A percentile compares a stretch with the other conserved stretches of the same genome.
Conservation (phyloP, 2,113 vertebrate species). For the Xenus cinereus region DNA sequence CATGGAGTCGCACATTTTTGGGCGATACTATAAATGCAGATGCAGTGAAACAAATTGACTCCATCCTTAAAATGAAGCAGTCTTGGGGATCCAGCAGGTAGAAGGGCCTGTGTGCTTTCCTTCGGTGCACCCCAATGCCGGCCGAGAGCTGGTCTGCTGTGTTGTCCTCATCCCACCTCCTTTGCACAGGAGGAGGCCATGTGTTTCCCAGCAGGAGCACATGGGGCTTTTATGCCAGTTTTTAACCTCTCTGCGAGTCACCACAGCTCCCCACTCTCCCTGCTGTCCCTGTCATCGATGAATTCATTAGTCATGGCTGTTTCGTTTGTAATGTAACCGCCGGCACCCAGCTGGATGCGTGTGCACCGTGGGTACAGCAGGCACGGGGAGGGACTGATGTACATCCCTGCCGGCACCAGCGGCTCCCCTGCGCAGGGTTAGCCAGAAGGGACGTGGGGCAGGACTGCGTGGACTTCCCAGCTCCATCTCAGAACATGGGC, state of each 20-base stretch:
- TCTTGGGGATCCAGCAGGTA: not conserved
- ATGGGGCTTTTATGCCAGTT: not conserved
- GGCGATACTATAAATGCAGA: not conserved
- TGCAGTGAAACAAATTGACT: not conserved
- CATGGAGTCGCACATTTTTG: rapidly evolving
- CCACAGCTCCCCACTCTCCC: not conserved
- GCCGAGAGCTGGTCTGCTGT: not conserved
- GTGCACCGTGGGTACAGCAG: not conserved
- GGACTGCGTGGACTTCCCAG: not conserved
- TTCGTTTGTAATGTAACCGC: not conserved
- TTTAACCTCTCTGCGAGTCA: not conserved
- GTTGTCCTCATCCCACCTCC: not conserved
- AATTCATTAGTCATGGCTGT: not conserved
- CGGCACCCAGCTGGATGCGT: not conserved
- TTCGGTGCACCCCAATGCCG: rapidly evolving
- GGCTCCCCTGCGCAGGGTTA: not conserved
- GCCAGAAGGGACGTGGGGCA: not conserved
- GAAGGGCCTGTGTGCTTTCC: not conserved
- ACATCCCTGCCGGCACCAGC: not conserved
- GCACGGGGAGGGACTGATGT: not conserved
- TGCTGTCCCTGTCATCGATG: not conserved
- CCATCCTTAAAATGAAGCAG: not conserved
- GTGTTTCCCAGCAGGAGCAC: not conserved
- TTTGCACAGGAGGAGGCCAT: not conserved
- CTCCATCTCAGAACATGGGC: rapidly evolving